Evolutionary conservation across 2,113 vertebrate genomes (phyloP), one percentile per base, ranked within the genome.

Genomic region (Butorides virescens): DNA sequence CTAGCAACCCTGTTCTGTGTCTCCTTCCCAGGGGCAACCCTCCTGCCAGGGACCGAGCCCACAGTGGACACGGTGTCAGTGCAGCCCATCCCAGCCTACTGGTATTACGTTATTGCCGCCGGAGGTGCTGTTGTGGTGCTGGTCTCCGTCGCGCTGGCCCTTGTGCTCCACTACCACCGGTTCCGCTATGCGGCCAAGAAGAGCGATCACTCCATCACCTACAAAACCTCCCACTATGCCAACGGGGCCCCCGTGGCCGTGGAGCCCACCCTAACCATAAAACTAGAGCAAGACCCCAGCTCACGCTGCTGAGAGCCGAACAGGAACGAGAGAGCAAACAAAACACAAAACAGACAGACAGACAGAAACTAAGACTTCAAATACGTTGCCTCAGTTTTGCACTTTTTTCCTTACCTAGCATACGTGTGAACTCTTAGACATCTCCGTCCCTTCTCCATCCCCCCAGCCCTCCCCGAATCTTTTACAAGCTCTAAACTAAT

Each of bases 41-140:
- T 99, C 97, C 99, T 98, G 98, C 99, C 98, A 98, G 98, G 99
- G 98, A 98, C 98, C 97, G 98, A 99, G 98, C 99, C 99, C 99
- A 99, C 99, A 98, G 99, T 99, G 99, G 99, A 99, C 98, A 99
- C 99, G 97, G 99, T 99, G 98, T 98, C 99, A 98, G 98, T 99
- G 98, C 99, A 99, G 98, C 99, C 99, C 92, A 98, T 99, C 97
- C 99, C 99, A 96, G 98, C 98, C 99, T 99, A 98, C 99, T 99
- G 99, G 99, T 99, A 99, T 99, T 99, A 99, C 99, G 98, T 99
- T 97, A 98, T 99, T 98, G 99, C 99, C 92, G 99, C 99, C 97
- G 99, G 98, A 95, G 99, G 99, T 76, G 99, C 99, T 95, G 98
- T 99, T 98, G 97, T 99, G 98, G 99, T 99, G 97, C 98, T 99